Conservation (phyloP, 2,797 vertebrate species). For the Sebastes iracundus region DNA sequence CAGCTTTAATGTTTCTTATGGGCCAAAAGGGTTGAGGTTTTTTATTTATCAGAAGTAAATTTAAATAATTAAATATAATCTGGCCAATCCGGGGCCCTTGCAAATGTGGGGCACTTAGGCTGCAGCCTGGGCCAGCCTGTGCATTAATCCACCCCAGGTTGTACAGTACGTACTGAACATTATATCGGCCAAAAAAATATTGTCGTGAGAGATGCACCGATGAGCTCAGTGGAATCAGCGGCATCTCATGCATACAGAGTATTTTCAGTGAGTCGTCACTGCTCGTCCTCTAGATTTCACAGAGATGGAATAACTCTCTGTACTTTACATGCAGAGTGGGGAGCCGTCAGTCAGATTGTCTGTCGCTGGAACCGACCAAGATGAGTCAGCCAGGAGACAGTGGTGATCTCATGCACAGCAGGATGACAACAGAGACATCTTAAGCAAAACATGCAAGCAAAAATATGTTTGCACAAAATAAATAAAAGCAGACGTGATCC, state of each 20-base stretch:
- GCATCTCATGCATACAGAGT: constrained; percentile 19
- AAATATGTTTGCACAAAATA: not conserved
- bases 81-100: no score
- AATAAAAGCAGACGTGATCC: not conserved
- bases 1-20: no score
- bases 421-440: not conserved
- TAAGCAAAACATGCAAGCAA: not conserved
- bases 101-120: no score
- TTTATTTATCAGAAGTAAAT: no score
- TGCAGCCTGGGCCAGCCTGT: no score
- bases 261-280: constrained; percentile 16
- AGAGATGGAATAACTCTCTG: constrained; percentile 41
- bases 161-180: not conserved
- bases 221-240: constrained; percentile 1
- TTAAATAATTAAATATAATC: no score
- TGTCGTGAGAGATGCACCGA: not conserved
- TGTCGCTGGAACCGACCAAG: constrained; percentile 17
- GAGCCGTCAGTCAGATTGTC: constrained; percentile 29
- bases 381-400: constrained; percentile 49
- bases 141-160: no score
- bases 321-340: constrained; percentile 41
- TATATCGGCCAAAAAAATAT: not conserved
- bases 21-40: no score
- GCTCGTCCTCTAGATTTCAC: constrained; percentile 19
- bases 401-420: constrained; percentile 39